Evolutionary conservation across 2,888 invertebrate genomes (phyloP), one percentile per base, ranked within the genome.

Genomic region (Volucella inanis): DNA sequence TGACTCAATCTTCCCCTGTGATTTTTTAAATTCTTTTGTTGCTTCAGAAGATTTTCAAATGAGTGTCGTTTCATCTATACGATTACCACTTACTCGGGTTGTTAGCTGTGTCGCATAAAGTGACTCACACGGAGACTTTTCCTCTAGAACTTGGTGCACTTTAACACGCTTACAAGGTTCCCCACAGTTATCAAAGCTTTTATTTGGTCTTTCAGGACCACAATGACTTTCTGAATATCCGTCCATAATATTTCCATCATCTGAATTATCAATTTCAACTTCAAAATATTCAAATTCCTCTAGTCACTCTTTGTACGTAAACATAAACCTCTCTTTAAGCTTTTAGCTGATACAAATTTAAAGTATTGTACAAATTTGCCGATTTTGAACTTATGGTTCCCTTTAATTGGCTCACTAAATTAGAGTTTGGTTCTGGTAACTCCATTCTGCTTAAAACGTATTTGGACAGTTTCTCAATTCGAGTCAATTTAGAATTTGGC

Each of bases 21-120:
- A 39, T 39, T 55, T 39, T 55, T 55, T 55, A 55, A 38, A 55
- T 38, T 55, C 39, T 55, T 55, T 55, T 39, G 38, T 39, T 55
- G 39, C 14, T 38, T 55, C 38, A 55, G 39, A 39, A 55, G 38
- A 9, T 8, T 49, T 10, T 47, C 1, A 54, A 54, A 54, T 38
- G 8, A 31, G 4, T 38, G 12, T 54, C 8, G 31, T 54, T 54
- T 12, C 9, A 18, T 11, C 50, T 3, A 54, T 54, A 54, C 38
- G 54, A 54, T 31, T 38, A 38, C 38, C 54, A 54, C 31, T 54
- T n/a, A n/a, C n/a, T n/a, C n/a, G n/a, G n/a, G n/a, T n/a, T n/a
- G n/a, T n/a, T n/a, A n/a, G n/a, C n/a, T n/a, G n/a, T n/a, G n/a
- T n/a, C n/a, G n/a, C n/a, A n/a, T n/a, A n/a, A n/a, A n/a, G n/a